A percentile compares a stretch with the other conserved stretches of the same genome.
phyloP scores from a whole-genome alignment of 2,113 vertebrate genomes.

The Gobius niger region DNA sequence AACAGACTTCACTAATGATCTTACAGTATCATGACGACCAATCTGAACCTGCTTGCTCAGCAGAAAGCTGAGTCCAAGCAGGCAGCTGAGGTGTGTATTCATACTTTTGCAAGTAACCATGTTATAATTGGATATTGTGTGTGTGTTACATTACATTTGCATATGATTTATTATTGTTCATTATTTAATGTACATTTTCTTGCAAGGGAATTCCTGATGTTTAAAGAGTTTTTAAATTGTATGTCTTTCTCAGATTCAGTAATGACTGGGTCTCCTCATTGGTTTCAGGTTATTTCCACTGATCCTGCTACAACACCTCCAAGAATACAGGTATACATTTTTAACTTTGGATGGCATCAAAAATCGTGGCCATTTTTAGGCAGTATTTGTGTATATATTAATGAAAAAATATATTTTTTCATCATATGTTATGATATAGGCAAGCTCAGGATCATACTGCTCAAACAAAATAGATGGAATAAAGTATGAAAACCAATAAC shows the following conservation, averaged over 20 bases:
- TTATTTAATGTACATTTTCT: background rate
- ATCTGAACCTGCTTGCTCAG: conserved; percentile 87
- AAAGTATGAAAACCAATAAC: too few species aligned
- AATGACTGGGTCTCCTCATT: conserved; percentile 92
- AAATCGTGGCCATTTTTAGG: too few species aligned
- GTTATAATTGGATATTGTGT: background rate
- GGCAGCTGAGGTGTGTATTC: conserved; percentile 86
- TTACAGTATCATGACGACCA: conserved; percentile 87
- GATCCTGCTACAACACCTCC: conserved; percentile 88
- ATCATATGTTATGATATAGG: too few species aligned
- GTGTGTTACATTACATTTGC: too few species aligned
- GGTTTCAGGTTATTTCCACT: conserved; percentile 91
- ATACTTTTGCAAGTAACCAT: background rate
- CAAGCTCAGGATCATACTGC: too few species aligned
- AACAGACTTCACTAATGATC: conserved; percentile 88
- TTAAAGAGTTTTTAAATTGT: conserved; percentile 19
- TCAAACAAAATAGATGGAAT: too few species aligned
- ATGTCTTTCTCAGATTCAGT: conserved; percentile 82
- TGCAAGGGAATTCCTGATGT: conserved; percentile 4
- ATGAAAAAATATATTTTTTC: too few species aligned
- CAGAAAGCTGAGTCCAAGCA: conserved; percentile 88
- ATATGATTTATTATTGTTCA: background rate
- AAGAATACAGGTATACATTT: conserved; percentile 85
- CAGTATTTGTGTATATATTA: too few species aligned
- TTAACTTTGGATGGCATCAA: too few species aligned